Percentiles rank a stretch among this genome's conserved stretches.
Evolutionary conservation across 2,797 vertebrate genomes (phyloP).

Genomic region (Manis crassicaudata): DNA sequence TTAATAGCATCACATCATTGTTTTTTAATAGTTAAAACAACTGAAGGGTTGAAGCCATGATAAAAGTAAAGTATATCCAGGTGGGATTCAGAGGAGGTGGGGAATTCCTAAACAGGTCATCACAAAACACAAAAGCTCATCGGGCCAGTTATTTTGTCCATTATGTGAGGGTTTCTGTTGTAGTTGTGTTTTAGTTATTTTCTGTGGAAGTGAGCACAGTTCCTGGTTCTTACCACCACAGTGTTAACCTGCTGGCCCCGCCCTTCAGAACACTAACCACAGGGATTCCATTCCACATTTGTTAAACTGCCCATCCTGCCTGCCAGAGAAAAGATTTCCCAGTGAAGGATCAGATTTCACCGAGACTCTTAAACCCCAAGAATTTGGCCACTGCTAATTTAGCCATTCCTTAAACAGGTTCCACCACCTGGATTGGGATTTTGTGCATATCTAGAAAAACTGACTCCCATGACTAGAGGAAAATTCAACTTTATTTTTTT

Average conservation of each 20-base stretch:
- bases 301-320: slow-evolving; percentile 1
- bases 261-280: neutral
- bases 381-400: slow-evolving; percentile 57
- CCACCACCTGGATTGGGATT: slow-evolving; percentile 36
- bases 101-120: slow-evolving; percentile 52
- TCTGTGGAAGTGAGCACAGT: neutral
- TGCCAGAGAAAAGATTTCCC: neutral
- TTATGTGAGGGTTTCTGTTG: neutral
- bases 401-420: slow-evolving; percentile 61
- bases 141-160: neutral
- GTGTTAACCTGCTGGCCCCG: neutral
- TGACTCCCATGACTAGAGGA: neutral
- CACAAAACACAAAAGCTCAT: neutral
- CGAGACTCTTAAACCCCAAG: slow-evolving; percentile 47
- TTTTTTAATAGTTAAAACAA: neutral
- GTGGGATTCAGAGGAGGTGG: slow-evolving; percentile 45
- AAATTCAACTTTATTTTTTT: neutral
- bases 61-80: neutral
- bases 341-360: slow-evolving; percentile 62
- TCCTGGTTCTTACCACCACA: neutral
- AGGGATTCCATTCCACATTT: neutral
- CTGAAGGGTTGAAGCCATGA: slow-evolving; percentile 3
- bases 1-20: neutral
- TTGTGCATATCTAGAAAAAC: slow-evolving; percentile 28
- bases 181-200: neutral